Percentiles rank a stretch among this genome's conserved stretches.
phyloP scores from a whole-genome alignment of 2,888 invertebrate genomes.

The Morpho helenor region DNA sequence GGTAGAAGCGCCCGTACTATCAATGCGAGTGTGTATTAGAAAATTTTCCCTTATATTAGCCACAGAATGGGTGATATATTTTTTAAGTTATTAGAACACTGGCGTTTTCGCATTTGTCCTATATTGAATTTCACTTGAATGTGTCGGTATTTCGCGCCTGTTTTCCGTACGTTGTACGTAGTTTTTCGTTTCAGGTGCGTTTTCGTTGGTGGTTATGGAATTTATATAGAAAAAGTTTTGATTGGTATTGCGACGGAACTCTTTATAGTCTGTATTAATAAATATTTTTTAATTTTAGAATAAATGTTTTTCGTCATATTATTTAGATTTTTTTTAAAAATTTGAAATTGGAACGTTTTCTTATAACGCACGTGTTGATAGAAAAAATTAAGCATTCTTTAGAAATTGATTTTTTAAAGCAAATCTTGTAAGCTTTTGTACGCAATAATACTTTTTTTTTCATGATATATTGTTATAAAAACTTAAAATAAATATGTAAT shows the following conservation, averaged over 20 bases:
- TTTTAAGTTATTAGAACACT: conserved; percentile 19
- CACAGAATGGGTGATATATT: conserved; percentile 39
- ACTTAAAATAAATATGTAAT: too few relatives aligned
- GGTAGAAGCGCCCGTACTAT: conserved; percentile 64
- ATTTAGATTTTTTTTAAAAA: too few relatives aligned
- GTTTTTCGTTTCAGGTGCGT: conserved; percentile 1
- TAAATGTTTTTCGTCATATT: too few relatives aligned
- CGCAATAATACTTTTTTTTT: too few relatives aligned
- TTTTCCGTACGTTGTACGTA: neutral
- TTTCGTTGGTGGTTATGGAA: conserved; percentile 7
- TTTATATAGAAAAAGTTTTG: conserved; percentile 11
- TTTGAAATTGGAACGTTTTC: too few relatives aligned
- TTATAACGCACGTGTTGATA: too few relatives aligned
- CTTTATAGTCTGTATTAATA: conserved; percentile 3
- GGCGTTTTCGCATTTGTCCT: conserved; percentile 6
- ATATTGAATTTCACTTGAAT: conserved; percentile 7
- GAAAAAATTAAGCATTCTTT: too few relatives aligned
- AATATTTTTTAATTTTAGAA: neutral
- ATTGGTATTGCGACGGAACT: conserved; percentile 6
- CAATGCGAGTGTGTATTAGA: conserved; percentile 67
- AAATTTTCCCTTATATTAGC: conserved; percentile 54
- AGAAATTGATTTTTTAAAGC: too few relatives aligned
- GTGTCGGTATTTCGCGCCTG: neutral
- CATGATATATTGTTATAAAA: too few relatives aligned
- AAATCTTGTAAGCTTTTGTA: too few relatives aligned